Evolutionary conservation across 2,113 vertebrate species (phyloP), one percentile per base, ranked within the genome.

Genomic region (Cephalopterus ornatus): DNA sequence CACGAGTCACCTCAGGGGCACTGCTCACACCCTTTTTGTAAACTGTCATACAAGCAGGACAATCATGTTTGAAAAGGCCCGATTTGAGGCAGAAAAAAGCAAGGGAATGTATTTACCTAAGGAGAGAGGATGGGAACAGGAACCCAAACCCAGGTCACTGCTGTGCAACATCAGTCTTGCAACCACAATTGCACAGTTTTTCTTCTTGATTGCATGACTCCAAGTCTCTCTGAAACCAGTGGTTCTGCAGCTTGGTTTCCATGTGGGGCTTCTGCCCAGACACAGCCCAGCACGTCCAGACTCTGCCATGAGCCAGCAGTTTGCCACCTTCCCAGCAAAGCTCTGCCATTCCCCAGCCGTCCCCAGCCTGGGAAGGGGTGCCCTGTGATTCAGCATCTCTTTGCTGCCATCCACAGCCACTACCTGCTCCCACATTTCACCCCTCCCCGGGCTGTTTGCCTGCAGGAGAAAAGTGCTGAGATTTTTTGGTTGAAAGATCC

Each of bases 161-260:
- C 58, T 49, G 4, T 2, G 4, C 32, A 59, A 47, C 11, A 17
- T 6, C 13, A 18, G n/a, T 2, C 70, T 10, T 33, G 47, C 50
- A 42, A 66, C 72, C 8, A 30, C 0, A 0, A 8, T 0, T 24
- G 61, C 59, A 21, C 52, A 32, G 24, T 10, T 84, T 68, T 63
- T 20, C 33, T 52, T 46, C 74, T 68, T 0, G 0, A 3, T 55
- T 19, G 12, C n/a, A 6, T 2, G 20, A 8, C 35, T 71, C n/a
- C 42, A 20, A 16, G 37, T 22, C 23, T 39, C 33, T 71, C 16
- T 3, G 9, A 66, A 67, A 10, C 8, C 24, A 10, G 37, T 19
- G 67, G 27, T 46, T 53, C 83, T 47, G 37, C 58, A 59, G 79
- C 63, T 94, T 73, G 81, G 14, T 39, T 92, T 53, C 75, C 72